Evolutionary conservation across 2,797 vertebrate species (phyloP), one percentile per base, ranked within the genome.

Genomic region (Gallinago nigripennis): DNA sequence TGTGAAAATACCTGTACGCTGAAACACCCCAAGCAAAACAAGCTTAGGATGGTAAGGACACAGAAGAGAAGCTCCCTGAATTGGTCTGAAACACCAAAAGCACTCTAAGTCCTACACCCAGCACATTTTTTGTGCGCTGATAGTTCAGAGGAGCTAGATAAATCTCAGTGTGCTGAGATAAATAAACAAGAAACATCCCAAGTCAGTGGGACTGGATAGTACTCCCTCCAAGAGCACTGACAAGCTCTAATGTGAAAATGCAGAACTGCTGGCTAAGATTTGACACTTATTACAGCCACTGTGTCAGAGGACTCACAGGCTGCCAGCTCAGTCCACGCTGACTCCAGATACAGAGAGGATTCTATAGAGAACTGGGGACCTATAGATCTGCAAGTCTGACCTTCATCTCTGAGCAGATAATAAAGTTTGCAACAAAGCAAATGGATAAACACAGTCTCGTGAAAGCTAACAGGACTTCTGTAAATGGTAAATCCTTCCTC

Each of bases 21-120:
- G 63, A 82, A 79, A 20, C 0, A 0, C 24, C 13, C 20, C 31
- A 35, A 0, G 1, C 8, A 82, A 58, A 70, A 70, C 14, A 37
- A 64, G 27, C 51, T 90, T 46, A 43, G n/a, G 21, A 76, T 21
- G 31, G 28, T 30, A 50, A 69, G 33, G 69, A 43, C 43, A 64
- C 48, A 82, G 45, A 75, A 83, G 23, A 57, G 27, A 68, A 33
- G 31, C 30, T 90, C 50, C 19, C 33, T 19, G 24, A 76, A 39
- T 35, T 14, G 11, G 39, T 35, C 46, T 58, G 24, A 69, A 73
- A 88, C 6, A 54, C 48, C 53, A 43, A 90, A 85, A 50, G 50
- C 39, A 61, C 23, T 83, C 43, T 3, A 2, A 86, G 88, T 73
- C 77, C 45, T 73, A 57, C 50, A 81, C 50, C 11, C 24, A 16